Conservation (phyloP, 2,113 vertebrate genomes). For the Manacus vitellinus region DNA sequence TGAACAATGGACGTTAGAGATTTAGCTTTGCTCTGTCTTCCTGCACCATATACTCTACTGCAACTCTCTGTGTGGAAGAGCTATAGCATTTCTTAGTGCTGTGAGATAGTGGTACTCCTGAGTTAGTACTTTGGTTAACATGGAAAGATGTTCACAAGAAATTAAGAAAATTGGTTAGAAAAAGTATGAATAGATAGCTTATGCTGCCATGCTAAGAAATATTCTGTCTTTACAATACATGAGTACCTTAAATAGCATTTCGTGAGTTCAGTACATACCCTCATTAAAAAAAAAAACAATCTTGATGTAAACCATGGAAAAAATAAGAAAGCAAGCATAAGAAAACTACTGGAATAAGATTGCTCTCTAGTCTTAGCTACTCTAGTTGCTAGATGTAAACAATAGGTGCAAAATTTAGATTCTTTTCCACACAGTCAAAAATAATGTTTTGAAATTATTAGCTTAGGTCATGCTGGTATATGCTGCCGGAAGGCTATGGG, state of each 20-base stretch:
- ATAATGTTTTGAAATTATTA: neutral
- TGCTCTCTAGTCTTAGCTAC: neutral
- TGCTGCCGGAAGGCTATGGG: neutral
- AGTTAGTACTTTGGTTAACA: neutral
- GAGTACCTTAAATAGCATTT: neutral
- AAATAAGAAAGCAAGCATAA: neutral
- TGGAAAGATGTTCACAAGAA: neutral
- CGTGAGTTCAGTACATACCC: neutral
- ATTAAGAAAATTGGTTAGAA: neutral
- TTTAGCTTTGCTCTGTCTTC: slow-evolving; percentile 3
- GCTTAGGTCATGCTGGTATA: neutral
- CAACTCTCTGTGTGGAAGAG: neutral
- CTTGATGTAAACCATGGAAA: neutral
- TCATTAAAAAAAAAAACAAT: neutral
- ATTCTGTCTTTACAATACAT: neutral
- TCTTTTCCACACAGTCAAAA: neutral
- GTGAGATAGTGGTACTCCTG: neutral
- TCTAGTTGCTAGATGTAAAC: neutral
- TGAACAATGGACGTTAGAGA: neutral
- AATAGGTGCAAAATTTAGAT: neutral
- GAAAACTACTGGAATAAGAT: neutral
- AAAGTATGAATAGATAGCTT: neutral
- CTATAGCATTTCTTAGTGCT: neutral
- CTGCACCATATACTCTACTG: neutral
- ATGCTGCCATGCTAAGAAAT: neutral